phyloP scores from a whole-genome alignment of 2,797 vertebrate genomes.

The Acanthiza pusilla region DNA sequence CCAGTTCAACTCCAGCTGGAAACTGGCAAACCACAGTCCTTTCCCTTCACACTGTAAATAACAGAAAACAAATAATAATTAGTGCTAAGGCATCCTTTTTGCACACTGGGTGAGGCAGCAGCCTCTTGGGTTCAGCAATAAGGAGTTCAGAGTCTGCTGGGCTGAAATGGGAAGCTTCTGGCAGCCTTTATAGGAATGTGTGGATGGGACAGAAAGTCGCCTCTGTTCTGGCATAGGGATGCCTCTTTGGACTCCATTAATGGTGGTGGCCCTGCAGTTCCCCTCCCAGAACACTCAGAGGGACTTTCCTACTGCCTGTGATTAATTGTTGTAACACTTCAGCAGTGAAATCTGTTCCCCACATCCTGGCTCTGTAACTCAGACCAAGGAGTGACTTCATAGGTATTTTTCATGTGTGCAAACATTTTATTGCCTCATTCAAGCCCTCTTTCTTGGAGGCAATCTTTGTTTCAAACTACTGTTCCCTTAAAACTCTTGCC shows the following conservation, averaged over 20 bases:
- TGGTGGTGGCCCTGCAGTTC: background rate
- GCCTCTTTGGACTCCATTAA: background rate
- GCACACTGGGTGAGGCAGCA: background rate
- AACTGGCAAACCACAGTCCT: background rate
- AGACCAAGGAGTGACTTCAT: background rate
- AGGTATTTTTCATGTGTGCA: background rate
- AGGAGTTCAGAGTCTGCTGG: background rate
- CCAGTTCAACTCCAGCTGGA: background rate
- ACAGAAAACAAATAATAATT: background rate
- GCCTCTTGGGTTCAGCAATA: background rate
- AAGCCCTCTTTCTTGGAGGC: background rate
- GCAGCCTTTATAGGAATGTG: background rate
- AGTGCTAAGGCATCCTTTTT: background rate
- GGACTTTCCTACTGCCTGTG: background rate
- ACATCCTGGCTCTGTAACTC: background rate
- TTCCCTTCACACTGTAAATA: background rate
- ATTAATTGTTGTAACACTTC: background rate
- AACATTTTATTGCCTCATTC: background rate
- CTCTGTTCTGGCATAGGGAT: accelerated
- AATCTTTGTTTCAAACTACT: background rate
- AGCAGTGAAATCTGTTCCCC: background rate
- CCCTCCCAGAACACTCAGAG: background rate
- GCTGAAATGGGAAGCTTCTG: background rate
- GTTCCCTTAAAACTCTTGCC: background rate
- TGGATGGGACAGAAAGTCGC: background rate